Evolutionary conservation across 2,113 vertebrate genomes (phyloP).

Genomic region (Tinamus guttatus): DNA sequence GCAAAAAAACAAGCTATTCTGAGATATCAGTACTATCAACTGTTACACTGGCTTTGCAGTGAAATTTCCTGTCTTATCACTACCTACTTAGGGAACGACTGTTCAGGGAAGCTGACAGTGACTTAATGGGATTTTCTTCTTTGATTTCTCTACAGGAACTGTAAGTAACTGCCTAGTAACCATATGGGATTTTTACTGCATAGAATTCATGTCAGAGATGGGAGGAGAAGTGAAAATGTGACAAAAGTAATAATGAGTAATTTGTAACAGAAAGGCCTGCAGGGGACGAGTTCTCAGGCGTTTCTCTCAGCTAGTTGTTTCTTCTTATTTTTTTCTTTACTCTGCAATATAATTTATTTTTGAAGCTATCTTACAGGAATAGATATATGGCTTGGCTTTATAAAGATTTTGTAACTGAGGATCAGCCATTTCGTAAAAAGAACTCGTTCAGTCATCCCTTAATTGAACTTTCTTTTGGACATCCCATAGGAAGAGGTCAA

Average conservation of each 20-base stretch:
- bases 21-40: neutral
- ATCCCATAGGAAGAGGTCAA: neutral
- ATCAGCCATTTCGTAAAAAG: neutral
- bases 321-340: neutral
- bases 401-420: neutral
- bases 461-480: neutral
- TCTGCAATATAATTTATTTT: neutral
- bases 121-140: neutral
- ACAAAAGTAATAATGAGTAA: neutral
- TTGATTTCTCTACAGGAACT: neutral
- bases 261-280: neutral
- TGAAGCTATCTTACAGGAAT: neutral
- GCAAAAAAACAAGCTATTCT: neutral
- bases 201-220: neutral
- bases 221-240: neutral
- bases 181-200: neutral
- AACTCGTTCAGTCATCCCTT: neutral
- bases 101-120: neutral
- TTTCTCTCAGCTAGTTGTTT: neutral
- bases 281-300: neutral
- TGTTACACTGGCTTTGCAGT: neutral
- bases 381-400: neutral
- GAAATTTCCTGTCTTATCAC: neutral
- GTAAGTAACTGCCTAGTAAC: neutral
- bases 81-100: neutral